Percentiles rank a stretch among this genome's conserved stretches.
These are phyloP conservation scores for Anastrepha obliqua DNA, from an alignment of 1,140 invertebrate species.

Conservation along the genomic window DNA sequence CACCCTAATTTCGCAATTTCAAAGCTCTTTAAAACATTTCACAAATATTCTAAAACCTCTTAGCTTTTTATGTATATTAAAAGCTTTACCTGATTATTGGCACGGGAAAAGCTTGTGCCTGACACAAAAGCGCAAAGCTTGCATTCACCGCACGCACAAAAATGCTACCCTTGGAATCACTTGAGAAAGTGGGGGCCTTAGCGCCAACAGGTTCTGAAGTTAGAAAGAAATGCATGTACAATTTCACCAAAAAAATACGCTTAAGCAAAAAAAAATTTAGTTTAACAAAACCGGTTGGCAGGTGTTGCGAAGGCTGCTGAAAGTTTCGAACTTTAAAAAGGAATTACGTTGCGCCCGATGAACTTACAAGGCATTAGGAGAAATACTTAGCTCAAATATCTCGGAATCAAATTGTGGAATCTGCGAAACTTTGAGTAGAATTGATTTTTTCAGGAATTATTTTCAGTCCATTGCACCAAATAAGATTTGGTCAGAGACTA, in stretches of 20 bases:
- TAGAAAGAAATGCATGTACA: neutral
- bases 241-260: neutral
- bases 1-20: neutral
- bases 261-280: neutral
- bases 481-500: no score
- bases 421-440: no score
- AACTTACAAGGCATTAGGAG: no score
- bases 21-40: neutral
- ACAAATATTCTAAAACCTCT: neutral
- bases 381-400: no score
- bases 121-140: constrained; percentile 81
- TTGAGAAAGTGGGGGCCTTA: constrained; percentile 81
- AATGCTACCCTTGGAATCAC: constrained; percentile 78
- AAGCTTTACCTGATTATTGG: constrained; percentile 77
- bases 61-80: neutral
- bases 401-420: no score
- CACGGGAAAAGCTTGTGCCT: constrained; percentile 84
- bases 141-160: constrained; percentile 76
- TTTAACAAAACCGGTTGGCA: constrained; percentile 36
- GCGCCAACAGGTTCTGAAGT: constrained; percentile 81
- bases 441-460: no score
- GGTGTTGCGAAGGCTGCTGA: neutral
- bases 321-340: neutral
- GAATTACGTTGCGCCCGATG: no score
- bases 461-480: no score